Evolutionary conservation across 2,113 vertebrate species (phyloP).

Genomic region (Thomomys bottae): DNA sequence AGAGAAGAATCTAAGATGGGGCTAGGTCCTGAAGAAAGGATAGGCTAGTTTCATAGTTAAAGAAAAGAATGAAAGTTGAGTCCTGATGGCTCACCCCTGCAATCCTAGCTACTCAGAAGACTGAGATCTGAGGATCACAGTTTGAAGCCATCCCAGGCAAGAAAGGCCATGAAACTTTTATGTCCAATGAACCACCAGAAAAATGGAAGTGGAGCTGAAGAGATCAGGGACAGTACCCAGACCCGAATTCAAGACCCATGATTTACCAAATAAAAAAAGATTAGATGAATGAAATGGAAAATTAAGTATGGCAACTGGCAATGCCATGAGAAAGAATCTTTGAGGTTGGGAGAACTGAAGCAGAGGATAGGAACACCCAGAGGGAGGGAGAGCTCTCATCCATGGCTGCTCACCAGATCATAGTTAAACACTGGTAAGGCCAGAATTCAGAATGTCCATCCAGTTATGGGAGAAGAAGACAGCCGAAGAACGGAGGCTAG

Average conservation of each 20-base stretch:
- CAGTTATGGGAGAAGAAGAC: neutral
- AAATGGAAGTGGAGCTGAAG: too few relatives aligned
- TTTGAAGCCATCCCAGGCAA: too few relatives aligned
- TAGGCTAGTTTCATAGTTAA: neutral
- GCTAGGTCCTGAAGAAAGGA: neutral
- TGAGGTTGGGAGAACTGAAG: neutral
- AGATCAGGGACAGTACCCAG: too few relatives aligned
- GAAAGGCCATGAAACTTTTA: too few relatives aligned
- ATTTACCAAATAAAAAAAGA: neutral
- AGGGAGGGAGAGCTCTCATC: too few relatives aligned
- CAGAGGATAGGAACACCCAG: neutral
- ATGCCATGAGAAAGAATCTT: neutral
- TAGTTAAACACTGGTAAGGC: neutral
- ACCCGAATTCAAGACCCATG: neutral
- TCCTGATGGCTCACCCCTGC: too few relatives aligned
- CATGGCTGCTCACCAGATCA: neutral
- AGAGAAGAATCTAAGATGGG: neutral
- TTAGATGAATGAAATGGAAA: neutral
- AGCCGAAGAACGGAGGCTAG: neutral
- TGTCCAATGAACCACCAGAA: too few relatives aligned
- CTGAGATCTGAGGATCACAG: too few relatives aligned
- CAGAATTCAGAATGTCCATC: neutral
- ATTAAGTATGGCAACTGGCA: neutral
- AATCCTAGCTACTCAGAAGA: too few relatives aligned
- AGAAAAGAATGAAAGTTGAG: neutral